A percentile compares a stretch with the other conserved stretches of the same genome.
These are phyloP conservation scores for Germaria angustata DNA, from an alignment of 2,888 invertebrate genomes.

Conservation along the genomic window DNA sequence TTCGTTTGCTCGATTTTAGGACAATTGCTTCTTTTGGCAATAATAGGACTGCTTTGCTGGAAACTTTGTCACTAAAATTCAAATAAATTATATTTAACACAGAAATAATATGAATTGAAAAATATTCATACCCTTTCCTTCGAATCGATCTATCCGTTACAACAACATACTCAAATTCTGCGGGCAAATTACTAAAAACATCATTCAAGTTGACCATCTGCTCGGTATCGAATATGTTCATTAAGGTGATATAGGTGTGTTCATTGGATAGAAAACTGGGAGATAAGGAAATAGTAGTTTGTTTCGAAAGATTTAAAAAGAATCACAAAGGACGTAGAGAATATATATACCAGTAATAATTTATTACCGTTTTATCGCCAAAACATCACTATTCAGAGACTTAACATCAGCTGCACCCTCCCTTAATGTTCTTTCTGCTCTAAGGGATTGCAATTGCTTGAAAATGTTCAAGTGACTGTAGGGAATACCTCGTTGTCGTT, in stretches of 20 bases:
- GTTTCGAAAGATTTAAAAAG: no score
- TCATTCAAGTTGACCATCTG: constrained; percentile 78
- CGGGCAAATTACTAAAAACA: constrained; percentile 69
- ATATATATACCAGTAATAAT: neutral
- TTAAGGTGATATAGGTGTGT: constrained; percentile 79
- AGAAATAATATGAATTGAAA: neutral
- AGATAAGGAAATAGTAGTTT: neutral
- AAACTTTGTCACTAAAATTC: constrained; percentile 68
- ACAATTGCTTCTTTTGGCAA: constrained; percentile 75
- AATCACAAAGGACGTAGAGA: no score
- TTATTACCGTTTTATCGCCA: constrained; percentile 78
- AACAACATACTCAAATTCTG: constrained; percentile 73
- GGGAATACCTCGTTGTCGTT: constrained; percentile 79
- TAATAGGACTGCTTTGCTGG: constrained; percentile 69
- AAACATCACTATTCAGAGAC: constrained; percentile 78
- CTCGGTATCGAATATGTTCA: constrained; percentile 80
- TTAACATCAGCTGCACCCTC: constrained; percentile 81
- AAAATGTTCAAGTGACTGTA: constrained; percentile 84
- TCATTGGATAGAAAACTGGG: constrained; percentile 70
- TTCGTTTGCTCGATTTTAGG: constrained; percentile 69
- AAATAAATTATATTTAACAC: neutral
- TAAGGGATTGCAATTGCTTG: constrained; percentile 81
- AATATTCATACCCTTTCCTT: constrained; percentile 70
- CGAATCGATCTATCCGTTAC: constrained; percentile 74
- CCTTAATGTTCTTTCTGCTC: constrained; percentile 81